A percentile compares a stretch with the other conserved stretches of the same genome.
These are phyloP conservation scores for Brenthis ino DNA, from an alignment of 2,888 invertebrate species.

Conservation along the genomic window DNA sequence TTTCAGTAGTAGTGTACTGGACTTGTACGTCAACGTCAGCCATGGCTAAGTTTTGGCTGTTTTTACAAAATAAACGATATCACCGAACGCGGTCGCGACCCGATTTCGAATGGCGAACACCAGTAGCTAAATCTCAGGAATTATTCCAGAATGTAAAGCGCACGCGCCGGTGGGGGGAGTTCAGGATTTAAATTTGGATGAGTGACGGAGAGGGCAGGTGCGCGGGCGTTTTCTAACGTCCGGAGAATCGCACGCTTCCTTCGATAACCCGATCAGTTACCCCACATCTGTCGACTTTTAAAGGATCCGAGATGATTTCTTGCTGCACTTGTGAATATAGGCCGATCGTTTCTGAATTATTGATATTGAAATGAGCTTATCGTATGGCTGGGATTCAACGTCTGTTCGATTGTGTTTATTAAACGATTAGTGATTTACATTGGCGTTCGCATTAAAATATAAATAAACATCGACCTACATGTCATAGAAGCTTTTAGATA, in stretches of 20 bases:
- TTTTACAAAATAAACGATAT: constrained; percentile 60
- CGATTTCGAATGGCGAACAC: constrained; percentile 81
- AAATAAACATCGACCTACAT: constrained; percentile 46
- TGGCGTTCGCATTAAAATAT: constrained; percentile 45
- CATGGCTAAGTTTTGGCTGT: constrained; percentile 81
- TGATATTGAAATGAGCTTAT: constrained; percentile 53
- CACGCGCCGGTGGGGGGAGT: constrained; percentile 75
- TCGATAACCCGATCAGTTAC: constrained; percentile 54
- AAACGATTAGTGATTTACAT: constrained; percentile 58
- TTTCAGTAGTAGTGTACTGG: constrained; percentile 92
- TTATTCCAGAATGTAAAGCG: constrained; percentile 82
- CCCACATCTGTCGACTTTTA: constrained; percentile 47
- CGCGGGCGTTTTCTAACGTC: constrained; percentile 75
- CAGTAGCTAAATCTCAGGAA: constrained; percentile 77
- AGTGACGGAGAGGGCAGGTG: constrained; percentile 82
- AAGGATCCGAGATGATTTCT: constrained; percentile 37
- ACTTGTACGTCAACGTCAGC: constrained; percentile 95
- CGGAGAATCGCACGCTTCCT: constrained; percentile 63
- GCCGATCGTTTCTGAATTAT: constrained; percentile 42
- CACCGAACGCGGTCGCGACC: constrained; percentile 81
- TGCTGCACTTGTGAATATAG: constrained; percentile 42
- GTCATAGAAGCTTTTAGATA: constrained; percentile 18
- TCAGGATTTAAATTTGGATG: constrained; percentile 82
- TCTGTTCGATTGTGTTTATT: constrained; percentile 54
- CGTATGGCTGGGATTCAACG: constrained; percentile 59